Evolutionary conservation across 2,113 vertebrate genomes (phyloP), one percentile per base, ranked within the genome.

Genomic region (Heterochromis multidens): DNA sequence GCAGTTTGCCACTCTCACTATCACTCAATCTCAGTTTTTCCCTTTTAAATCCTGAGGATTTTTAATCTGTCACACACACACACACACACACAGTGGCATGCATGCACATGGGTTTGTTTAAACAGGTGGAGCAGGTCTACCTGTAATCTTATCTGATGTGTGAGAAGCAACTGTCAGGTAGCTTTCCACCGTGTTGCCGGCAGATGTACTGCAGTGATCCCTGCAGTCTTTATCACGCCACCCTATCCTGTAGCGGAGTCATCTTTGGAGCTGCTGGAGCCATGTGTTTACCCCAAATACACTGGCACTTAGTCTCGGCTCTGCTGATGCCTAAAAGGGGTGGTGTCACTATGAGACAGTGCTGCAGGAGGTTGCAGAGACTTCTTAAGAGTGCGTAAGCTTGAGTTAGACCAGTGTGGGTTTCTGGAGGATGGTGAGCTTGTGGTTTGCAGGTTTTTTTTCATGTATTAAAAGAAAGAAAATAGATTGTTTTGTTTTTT

Each of bases 131-230:
- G 86, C 84, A 81, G 81, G 85, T 92, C 74, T 91, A 92, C 90
- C 91, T 94, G 91, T 92, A 88, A 92, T 92, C 91, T 93, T 93
- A 92, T 94, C 93, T 92, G 90, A 91, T 87, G 85, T 87, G 88
- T 87, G 93, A 92, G 91, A n/a, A 86, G 93, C 94, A 95, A 92
- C 88, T 93, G 93, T 94, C 93, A 89, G 93, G 88, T 88, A 89
- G 78, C 89, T 93, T 91, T 93, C 84, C 86, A 89, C 61, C 31
- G 35, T 63, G 78, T 84, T 79, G 57, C 35, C 1, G 65, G 85
- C 88, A 91, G 92, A 89, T 74, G 93, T 23, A 61, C 57, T 3
- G 86, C 81, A 77, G 37, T 19, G 54, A 80, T 35, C 13, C 13
- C 79, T 0, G 31, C n/a, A 27, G 63, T 56, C 80, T 72, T 56